Base-by-base conservation (phyloP, 2,888 invertebrate species). In the Leptopterna dolabrata region DNA sequence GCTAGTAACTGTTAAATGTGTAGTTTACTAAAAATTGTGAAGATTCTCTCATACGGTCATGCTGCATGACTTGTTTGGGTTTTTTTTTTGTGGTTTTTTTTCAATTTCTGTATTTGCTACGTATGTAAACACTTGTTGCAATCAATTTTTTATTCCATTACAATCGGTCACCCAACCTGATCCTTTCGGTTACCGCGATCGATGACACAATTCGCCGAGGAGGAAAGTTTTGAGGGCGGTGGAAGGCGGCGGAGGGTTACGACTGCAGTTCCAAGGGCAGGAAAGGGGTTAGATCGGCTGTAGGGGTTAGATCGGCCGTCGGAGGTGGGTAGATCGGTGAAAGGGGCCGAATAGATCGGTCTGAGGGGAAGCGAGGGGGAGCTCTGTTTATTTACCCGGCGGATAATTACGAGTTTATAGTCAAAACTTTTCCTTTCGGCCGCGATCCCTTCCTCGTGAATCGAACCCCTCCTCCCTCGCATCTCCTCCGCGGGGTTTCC, bases 321-420 rank as follows among this genome's bases (percentile, higher is more conserved):
- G 29, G 71, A 27, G 6, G 2, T n/a, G 71, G 29, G 29, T 70
- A 13, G 70, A 14, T 19, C 13, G 70, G 70, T 13, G 36, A n/a
- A n/a, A n/a, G n/a, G n/a, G n/a, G n/a, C n/a, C n/a, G n/a, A n/a
- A n/a, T 36, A 78, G 45, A 78, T 27, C 78, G 78, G 78, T 9
- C 27, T 4, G 14, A 76, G 27, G n/a, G 24, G 73, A 43, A 41
- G 30, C 11, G 80, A 51, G 45, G 80, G 51, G 80, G 36, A 36
- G 36, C 2, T 4, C 47, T 81, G 81, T 81, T 81, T 81, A 81
- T 81, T 81, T 81, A 81, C 81, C 30, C 51, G 47, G 0, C 19
- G 81, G 81, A 81, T 81, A 81, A 81, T 81, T 81, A 81, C 81
- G 81, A 81, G 51, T 51, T 81, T 81, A 81, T 51, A 81, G 81